Evolutionary conservation across 2,888 invertebrate genomes (phyloP).

Genomic region (Andrena haemorrhoa): DNA sequence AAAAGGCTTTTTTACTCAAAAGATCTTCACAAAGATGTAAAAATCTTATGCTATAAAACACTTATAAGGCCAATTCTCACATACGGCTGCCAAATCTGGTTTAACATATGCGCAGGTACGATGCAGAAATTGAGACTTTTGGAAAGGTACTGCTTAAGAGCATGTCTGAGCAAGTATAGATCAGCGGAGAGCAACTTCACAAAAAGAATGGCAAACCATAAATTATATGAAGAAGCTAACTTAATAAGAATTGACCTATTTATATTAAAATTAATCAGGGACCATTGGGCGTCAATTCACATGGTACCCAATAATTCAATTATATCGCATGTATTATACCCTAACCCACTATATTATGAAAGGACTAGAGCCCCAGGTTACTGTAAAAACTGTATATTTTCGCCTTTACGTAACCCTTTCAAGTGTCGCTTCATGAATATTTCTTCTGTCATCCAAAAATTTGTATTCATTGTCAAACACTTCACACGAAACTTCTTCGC

Average conservation of each 20-base stretch:
- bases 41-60: neutral
- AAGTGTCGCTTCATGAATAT: too few species aligned
- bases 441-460: too few species aligned
- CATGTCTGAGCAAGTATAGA: slow-evolving; percentile 34
- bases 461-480: too few species aligned
- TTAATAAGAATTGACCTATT: slow-evolving; percentile 34
- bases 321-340: too few species aligned
- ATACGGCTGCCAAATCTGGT: slow-evolving; percentile 40
- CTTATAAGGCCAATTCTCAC: slow-evolving; percentile 48
- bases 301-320: too few species aligned
- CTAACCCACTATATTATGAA: too few species aligned
- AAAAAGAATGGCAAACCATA: slow-evolving; percentile 23
- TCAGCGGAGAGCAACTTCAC: slow-evolving; percentile 26
- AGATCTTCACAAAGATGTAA: neutral
- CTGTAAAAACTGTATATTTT: too few species aligned
- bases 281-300: neutral
- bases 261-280: slow-evolving; percentile 33
- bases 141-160: slow-evolving; percentile 60
- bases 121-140: slow-evolving; percentile 60
- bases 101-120: slow-evolving; percentile 34
- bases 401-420: too few species aligned
- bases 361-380: too few species aligned
- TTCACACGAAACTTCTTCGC: neutral
- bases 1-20: slow-evolving; percentile 56
- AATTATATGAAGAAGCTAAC: slow-evolving; percentile 35